Conservation (phyloP, 2,888 invertebrate genomes). For the Scrobipalpa atriplicella region DNA sequence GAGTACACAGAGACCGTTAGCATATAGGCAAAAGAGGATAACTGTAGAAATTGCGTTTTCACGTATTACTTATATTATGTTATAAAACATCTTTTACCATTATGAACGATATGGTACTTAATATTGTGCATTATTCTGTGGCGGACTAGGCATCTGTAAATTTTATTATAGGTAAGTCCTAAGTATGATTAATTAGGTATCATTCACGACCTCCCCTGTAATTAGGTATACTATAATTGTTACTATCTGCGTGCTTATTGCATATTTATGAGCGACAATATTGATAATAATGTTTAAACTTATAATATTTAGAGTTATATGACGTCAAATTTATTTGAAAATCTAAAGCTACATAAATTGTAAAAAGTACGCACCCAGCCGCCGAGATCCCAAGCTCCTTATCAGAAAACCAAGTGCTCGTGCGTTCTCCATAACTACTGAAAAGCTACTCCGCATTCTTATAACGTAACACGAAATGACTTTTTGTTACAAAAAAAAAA, state of each 20-base stretch:
- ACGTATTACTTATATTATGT: background rate
- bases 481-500: background rate
- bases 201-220: too few species aligned
- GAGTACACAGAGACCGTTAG: background rate
- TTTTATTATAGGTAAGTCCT: too few species aligned
- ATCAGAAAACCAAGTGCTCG: background rate
- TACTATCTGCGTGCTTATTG: too few species aligned
- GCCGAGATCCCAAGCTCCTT: background rate
- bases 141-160: too few species aligned
- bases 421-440: constrained; percentile 12
- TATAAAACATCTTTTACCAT: background rate
- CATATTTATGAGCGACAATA: too few species aligned
- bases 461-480: background rate
- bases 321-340: background rate
- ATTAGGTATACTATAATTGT: too few species aligned
- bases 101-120: too few species aligned
- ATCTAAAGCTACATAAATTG: background rate
- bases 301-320: too few species aligned
- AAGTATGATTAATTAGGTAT: too few species aligned
- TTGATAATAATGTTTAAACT: too few species aligned
- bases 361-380: background rate
- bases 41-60: background rate
- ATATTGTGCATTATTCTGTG: too few species aligned
- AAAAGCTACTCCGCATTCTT: constrained; percentile 2
- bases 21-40: constrained; percentile 1